Percentiles rank a stretch among this genome's conserved stretches.
Evolutionary conservation across 2,888 invertebrate species (phyloP).

Genomic region (Pycnomerus fuliginosus): DNA sequence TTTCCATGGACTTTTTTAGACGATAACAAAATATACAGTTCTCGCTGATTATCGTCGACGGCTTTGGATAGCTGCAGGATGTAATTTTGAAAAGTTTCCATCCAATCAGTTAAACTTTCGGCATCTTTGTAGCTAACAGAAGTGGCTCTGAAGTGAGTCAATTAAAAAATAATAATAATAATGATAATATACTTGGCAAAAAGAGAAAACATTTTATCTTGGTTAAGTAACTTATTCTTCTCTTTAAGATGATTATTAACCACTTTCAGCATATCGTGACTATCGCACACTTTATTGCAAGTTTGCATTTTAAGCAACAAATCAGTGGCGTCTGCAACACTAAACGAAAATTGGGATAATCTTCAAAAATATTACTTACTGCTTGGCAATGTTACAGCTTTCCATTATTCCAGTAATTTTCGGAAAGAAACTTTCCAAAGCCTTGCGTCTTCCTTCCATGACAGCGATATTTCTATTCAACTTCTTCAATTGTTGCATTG

Average conservation of each 20-base stretch:
- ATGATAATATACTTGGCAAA: not conserved
- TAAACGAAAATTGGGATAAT: constrained; percentile 3
- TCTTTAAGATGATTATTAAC: constrained; percentile 60
- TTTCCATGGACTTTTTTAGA: too few relatives aligned
- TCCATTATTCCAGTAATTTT: constrained; percentile 11
- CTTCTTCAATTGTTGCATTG: constrained; percentile 24
- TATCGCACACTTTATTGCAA: constrained; percentile 51
- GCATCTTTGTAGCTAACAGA: constrained; percentile 24
- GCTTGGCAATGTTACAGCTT: constrained; percentile 19
- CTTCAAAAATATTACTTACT: constrained; percentile 12
- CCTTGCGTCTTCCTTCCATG: constrained; percentile 6
- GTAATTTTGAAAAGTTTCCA: constrained; percentile 26
- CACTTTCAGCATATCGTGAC: constrained; percentile 57
- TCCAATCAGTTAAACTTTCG: constrained; percentile 27
- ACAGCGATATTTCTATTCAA: constrained; percentile 17
- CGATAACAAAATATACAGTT: constrained; percentile 17
- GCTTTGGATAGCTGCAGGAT: constrained; percentile 28
- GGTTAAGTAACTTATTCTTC: constrained; percentile 55
- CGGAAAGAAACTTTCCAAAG: constrained; percentile 7
- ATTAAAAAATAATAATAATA: constrained; percentile 2
- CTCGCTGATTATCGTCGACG: constrained; percentile 28
- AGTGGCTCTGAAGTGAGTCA: constrained; percentile 25
- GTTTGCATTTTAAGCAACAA: constrained; percentile 29
- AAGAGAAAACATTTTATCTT: constrained; percentile 38
- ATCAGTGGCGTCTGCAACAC: constrained; percentile 16